phyloP scores from a whole-genome alignment of 2,113 vertebrate species.

The Myrmecobius fasciatus region DNA sequence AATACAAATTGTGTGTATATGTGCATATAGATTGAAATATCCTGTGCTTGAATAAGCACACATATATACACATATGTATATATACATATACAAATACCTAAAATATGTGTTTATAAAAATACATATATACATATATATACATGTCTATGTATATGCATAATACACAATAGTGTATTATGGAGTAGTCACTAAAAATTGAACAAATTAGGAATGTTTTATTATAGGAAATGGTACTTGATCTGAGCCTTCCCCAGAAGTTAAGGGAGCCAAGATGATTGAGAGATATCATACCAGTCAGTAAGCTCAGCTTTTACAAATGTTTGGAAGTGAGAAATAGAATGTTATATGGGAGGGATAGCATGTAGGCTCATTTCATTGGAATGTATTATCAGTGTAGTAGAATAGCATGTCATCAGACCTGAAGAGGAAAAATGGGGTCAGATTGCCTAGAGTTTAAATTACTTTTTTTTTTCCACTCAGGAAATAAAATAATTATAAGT shows the following conservation, averaged over 20 bases:
- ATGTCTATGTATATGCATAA: background rate
- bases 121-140: background rate
- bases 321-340: background rate
- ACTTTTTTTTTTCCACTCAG: background rate
- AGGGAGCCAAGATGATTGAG: background rate
- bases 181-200: background rate
- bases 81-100: background rate
- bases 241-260: background rate
- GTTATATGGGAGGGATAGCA: background rate
- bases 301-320: background rate
- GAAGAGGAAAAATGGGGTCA: background rate
- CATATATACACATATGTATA: no score
- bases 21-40: background rate
- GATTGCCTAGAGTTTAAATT: background rate
- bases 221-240: background rate
- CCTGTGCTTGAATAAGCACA: no score
- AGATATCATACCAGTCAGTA: background rate
- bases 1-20: background rate
- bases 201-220: background rate
- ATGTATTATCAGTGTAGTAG: background rate
- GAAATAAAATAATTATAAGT: background rate
- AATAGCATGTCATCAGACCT: background rate
- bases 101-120: background rate
- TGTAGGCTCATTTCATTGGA: background rate
- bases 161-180: background rate